Evolutionary conservation across 2,797 vertebrate genomes (phyloP).

Genomic region (Scolopax rusticola): DNA sequence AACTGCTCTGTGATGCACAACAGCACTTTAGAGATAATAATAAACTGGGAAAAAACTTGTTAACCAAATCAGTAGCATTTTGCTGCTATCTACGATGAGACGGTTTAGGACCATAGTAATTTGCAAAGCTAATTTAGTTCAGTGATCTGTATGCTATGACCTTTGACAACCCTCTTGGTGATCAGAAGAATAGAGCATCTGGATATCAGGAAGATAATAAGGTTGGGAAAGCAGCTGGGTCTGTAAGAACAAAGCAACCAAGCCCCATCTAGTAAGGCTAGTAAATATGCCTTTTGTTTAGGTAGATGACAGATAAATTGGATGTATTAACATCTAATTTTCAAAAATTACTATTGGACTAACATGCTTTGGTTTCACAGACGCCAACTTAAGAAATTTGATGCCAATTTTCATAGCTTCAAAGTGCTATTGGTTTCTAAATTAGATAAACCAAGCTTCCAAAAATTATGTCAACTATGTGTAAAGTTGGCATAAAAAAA

Average conservation of each 20-base stretch:
- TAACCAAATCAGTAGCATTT: background rate
- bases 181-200: constrained; percentile 30
- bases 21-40: background rate
- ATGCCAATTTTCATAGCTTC: background rate
- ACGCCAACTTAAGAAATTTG: background rate
- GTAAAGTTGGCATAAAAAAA: constrained; percentile 44
- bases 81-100: background rate
- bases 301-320: background rate
- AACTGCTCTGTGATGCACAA: background rate
- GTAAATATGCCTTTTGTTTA: constrained; percentile 22
- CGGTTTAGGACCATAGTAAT: background rate
- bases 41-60: background rate
- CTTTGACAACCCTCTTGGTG: constrained; percentile 42
- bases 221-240: constrained; percentile 3
- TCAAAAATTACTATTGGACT: background rate
- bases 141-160: background rate
- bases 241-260: constrained; percentile 10
- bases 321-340: background rate
- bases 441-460: constrained; percentile 28
- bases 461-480: constrained; percentile 48
- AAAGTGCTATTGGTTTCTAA: constrained; percentile 13
- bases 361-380: background rate
- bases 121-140: constrained; percentile 49
- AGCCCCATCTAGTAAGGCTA: background rate
- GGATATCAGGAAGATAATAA: constrained; percentile 36